phyloP scores from a whole-genome alignment of 2,888 invertebrate species.

The Thereva nobilitata region DNA sequence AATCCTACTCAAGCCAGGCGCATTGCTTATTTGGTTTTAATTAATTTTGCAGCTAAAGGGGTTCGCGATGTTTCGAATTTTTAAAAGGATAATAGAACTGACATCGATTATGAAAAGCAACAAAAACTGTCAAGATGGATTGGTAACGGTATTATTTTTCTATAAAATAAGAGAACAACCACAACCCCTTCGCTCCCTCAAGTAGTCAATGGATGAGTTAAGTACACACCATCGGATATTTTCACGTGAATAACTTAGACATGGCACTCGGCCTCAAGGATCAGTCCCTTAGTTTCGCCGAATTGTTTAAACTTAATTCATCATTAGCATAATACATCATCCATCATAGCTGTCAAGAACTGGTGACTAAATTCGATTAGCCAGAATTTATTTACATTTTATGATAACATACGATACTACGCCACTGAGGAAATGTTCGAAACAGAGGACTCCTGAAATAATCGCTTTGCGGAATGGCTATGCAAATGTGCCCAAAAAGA shows the following conservation, averaged over 20 bases:
- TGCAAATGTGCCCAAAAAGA: no score
- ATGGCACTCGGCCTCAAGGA: slow-evolving; percentile 21
- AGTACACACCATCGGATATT: background rate
- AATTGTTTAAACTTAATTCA: slow-evolving; percentile 44
- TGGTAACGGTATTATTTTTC: slow-evolving; percentile 26
- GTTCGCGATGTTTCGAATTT: slow-evolving; percentile 12
- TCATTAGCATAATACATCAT: slow-evolving; percentile 45
- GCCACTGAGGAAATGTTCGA: no score
- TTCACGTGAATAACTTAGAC: slow-evolving; percentile 22
- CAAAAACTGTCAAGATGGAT: slow-evolving; percentile 34
- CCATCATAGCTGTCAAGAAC: slow-evolving; percentile 45
- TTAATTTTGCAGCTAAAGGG: slow-evolving; percentile 35
- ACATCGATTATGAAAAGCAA: slow-evolving; percentile 22
- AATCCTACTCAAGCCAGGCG: background rate
- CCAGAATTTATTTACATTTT: slow-evolving; percentile 43
- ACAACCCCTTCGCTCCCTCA: slow-evolving; percentile 2
- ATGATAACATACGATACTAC: slow-evolving; percentile 36
- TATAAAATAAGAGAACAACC: background rate
- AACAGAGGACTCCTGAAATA: no score
- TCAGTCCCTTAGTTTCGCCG: slow-evolving; percentile 30
- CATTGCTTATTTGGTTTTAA: slow-evolving; percentile 36
- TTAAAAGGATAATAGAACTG: slow-evolving; percentile 13
- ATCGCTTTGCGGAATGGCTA: no score
- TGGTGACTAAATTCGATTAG: slow-evolving; percentile 44
- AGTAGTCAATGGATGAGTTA: background rate